These are phyloP conservation scores for Drosophila differens DNA, from an alignment of 2,888 invertebrate species.

Conservation along the genomic window DNA sequence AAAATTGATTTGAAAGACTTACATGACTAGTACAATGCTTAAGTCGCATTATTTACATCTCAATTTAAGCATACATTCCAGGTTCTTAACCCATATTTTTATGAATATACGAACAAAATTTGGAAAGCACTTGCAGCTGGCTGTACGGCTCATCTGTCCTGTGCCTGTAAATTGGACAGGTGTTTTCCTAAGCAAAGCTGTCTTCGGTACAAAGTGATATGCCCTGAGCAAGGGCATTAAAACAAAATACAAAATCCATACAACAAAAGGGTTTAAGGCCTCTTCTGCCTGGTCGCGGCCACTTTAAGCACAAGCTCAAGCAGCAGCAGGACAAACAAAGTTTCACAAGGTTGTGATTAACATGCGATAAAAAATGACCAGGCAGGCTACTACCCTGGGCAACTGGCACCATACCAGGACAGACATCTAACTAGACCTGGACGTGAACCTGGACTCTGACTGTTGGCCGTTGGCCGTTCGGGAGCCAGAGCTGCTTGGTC, in stretches of 20 bases:
- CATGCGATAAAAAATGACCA: conserved; percentile 80
- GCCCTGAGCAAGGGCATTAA: conserved; percentile 52
- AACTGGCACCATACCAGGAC: conserved; percentile 51
- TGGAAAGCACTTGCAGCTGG: background rate
- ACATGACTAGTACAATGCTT: background rate
- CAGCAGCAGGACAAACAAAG: conserved; percentile 70
- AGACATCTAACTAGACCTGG: conserved; percentile 25
- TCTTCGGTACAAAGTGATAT: conserved; percentile 34
- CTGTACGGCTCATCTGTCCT: conserved; percentile 1
- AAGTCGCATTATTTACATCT: background rate
- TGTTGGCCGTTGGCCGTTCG: conserved; percentile 25
- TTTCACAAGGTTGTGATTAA: conserved; percentile 81
- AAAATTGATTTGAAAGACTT: background rate
- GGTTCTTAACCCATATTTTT: background rate
- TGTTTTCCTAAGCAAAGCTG: conserved; percentile 20
- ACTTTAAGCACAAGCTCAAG: conserved; percentile 26
- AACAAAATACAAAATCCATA: conserved; percentile 45
- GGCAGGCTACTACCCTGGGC: conserved; percentile 44
- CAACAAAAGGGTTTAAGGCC: conserved; percentile 64
- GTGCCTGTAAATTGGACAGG: conserved; percentile 35
- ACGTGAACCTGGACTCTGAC: conserved; percentile 40
- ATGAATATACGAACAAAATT: background rate
- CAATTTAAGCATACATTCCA: background rate
- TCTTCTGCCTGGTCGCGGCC: conserved; percentile 24
- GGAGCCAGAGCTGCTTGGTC: conserved; percentile 55